Evolutionary conservation across 2,797 vertebrate species (phyloP), one percentile per base, ranked within the genome.

Genomic region (Sebastes trivittatus): DNA sequence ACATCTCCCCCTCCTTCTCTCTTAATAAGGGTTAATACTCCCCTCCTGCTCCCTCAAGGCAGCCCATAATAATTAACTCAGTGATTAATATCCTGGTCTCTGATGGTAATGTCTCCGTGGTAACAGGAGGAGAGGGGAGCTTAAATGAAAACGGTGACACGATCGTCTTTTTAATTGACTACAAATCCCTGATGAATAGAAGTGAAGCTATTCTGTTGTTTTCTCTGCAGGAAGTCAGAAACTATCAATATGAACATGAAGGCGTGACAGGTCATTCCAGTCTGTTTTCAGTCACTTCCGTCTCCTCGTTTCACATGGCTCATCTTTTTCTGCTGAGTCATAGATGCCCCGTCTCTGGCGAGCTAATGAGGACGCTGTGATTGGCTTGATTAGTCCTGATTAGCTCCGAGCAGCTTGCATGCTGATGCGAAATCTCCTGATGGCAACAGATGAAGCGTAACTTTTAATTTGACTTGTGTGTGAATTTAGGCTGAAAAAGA

Each of bases 31-130:
- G 89, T 94, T 93, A 93, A 94, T 92, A 84, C 80, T 88, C 85
- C 85, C 85, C 63, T 82, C 79, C 83, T 79, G 82, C 88, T 93
- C 87, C 93, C 91, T 87, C 60, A 13, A 90, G 92, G 88, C 88
- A 66, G 83, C 86, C 81, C 78, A 8, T 82, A 86, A 92, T 94
- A 93, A 94, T 94, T 91, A 93, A 93, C 89, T 89, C 88, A 88
- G 92, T 94, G 91, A 93, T 93, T 93, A 93, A 94, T 93, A 89
- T 87, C 87, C 80, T 36, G 49, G 83, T 94, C 90, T 89, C 88
- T 70, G 5, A 30, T 80, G 88, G 78, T 64, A 67, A 89, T 56
- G 88, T 92, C 92, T 93, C 91, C 54, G 76, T 91, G 92, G 91
- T 87, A 93, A 93, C 82, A 7, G 81, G 66, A 72, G 82, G 72